Evolutionary conservation across 2,797 vertebrate species (phyloP), one percentile per base, ranked within the genome.

Genomic region (Melanotaenia maccullochi): DNA sequence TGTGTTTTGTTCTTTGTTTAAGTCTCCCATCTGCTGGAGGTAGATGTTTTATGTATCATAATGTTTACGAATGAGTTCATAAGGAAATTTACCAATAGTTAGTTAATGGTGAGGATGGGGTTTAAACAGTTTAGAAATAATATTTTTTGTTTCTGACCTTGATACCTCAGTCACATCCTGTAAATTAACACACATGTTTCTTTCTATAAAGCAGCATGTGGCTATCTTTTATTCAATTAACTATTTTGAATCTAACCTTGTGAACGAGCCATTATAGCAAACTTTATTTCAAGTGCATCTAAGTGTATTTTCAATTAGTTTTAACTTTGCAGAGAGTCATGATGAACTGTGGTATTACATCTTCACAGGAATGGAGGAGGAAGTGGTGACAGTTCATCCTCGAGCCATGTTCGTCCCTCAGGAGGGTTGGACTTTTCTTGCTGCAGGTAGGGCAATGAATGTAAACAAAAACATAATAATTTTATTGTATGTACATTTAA

Each of bases 361-460:
- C 67, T 44, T 67, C 60, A 67, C 85, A 97, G 97, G 95, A 79
- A 92, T 93, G 74, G 93, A 95, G 64, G 90, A 90, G 1, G 93
- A 95, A 52, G 51, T 90, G 72, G 71, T 96, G 76, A 93, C 89
- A 0, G 88, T 99, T 79, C 96, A 96, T 78, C 97, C 97, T 7
- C 95, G 97, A 58, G 85, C 93, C 12, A 78, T 95, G 91, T 96
- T 98, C 88, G 76, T 97, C 69, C 92, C 97, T 56, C 90, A 76
- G 25, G 73, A 93, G n/a, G 96, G 96, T 32, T 95, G 89, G 89
- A 95, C 92, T 0, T 97, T 98, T 90, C 92, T 99, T 16, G 91
- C 97, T 83, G 97, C 97, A 93, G 97, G 97, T 97, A 86, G 56
- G 77, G 68, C 20, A 32, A 36, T 30, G 18, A 22, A 30, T 44